Base-by-base conservation (phyloP, 2,888 invertebrate species). In the Agriopis marginaria region DNA sequence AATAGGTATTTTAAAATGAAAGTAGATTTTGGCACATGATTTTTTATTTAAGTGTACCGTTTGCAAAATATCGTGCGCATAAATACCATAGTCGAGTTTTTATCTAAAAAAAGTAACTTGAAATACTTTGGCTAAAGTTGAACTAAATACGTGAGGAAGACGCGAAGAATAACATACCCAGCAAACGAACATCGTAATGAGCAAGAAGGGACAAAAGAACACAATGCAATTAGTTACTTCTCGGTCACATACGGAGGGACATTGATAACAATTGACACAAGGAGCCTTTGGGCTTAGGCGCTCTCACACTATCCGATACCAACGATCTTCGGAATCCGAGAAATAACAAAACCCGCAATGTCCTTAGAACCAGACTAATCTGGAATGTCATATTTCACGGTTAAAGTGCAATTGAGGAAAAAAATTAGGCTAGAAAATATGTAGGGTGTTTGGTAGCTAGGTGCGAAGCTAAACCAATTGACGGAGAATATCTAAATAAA, bases 221-320 rank as follows among this genome's bases (percentile, higher is more conserved):
- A 60, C 45, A 58, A 68, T 45, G 54, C 68, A 68, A 68, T 68
- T 68, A 68, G 63, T 64, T 59, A 60, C 49, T 58, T 23, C 51
- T 60, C 64, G 64, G 60, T 64, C 68, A 56, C 64, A 64, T 47
- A 55, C 54, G 55, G 61, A 55, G 64, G 14, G 53, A 69, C 69
- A 69, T 61, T 69, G 65, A 69, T 69, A 69, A 65, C 64, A 69
- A 69, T 69, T 65, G 69, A 60, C 61, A 69, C 61, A 53, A 60
- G 64, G 55, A 45, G 44, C 50, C 47, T 53, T 42, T 47, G 23
- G 56, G 54, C 40, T 4, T 9, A 5, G 32, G n/a, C 9, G 14
- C 17, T n/a, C 11, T 50, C 4, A 61, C 14, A 42, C 11, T 7
- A 50, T 11, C 12, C 61, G 61, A 61, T 42, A 40, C 10, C 17